A percentile compares a stretch with the other conserved stretches of the same genome.
Evolutionary conservation across 2,888 invertebrate species (phyloP).

Genomic region (Acleris literana): DNA sequence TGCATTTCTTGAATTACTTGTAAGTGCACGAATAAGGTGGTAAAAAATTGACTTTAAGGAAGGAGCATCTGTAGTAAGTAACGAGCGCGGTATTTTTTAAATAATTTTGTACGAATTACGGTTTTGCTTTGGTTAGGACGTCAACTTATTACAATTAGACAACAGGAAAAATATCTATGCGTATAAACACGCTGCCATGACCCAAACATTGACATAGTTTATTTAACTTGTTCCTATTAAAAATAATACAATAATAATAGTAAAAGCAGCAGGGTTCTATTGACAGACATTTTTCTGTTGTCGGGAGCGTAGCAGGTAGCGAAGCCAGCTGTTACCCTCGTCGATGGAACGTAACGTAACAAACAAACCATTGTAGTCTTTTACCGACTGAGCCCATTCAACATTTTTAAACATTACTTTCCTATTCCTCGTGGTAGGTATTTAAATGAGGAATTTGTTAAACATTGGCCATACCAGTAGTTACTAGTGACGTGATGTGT

Average conservation of each 20-base stretch:
- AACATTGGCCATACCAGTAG: conserved; percentile 1
- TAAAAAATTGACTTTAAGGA: too few species aligned
- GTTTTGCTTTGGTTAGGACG: too few species aligned
- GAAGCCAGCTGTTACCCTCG: conserved; percentile 67
- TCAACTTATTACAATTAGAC: too few species aligned
- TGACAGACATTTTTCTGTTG: conserved; percentile 67
- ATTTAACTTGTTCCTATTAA: conserved; percentile 15
- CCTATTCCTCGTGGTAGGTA: conserved; percentile 29
- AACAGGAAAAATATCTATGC: too few species aligned
- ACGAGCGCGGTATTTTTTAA: too few species aligned
- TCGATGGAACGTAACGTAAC: conserved; percentile 59
- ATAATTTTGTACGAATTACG: too few species aligned
- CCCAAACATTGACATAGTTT: background rate
- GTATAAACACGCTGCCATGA: background rate
- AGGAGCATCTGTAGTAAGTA: too few species aligned
- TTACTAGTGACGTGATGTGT: conserved; percentile 13
- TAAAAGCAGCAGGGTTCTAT: conserved; percentile 55
- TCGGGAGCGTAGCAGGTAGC: conserved; percentile 78
- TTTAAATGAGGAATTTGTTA: conserved; percentile 13
- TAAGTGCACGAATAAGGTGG: too few species aligned
- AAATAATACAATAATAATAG: conserved; percentile 55
- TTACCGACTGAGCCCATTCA: conserved; percentile 51
- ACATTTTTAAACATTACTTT: conserved; percentile 48
- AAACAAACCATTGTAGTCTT: conserved; percentile 63
- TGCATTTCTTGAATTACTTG: background rate